Percentiles rank a stretch among this genome's conserved stretches.
These are phyloP conservation scores for Eudyptes chrysolophus DNA, from an alignment of 2,113 vertebrate species.

Conservation along the genomic window DNA sequence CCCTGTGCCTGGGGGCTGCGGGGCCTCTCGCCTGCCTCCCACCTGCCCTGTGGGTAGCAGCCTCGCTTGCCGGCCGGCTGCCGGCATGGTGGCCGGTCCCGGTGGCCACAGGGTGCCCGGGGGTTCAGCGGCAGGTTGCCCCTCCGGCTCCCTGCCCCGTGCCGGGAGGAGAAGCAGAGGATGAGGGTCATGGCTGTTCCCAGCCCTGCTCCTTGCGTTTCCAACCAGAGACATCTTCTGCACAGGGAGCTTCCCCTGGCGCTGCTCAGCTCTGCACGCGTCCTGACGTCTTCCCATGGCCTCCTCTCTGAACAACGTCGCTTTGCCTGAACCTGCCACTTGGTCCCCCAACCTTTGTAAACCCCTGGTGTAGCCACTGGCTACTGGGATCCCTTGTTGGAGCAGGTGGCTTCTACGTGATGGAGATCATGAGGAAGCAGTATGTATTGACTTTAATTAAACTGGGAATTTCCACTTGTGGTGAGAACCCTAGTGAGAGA, in stretches of 20 bases:
- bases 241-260: not conserved
- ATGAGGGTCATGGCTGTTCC: not conserved
- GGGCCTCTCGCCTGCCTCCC: not conserved
- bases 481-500: not conserved
- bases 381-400: not conserved
- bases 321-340: not conserved
- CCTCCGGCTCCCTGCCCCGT: fast-evolving
- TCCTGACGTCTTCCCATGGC: not conserved
- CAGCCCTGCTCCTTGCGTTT: not conserved
- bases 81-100: fast-evolving
- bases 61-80: not conserved
- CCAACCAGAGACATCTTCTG: not conserved
- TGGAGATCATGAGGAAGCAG: not conserved
- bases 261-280: not conserved
- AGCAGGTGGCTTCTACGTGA: not conserved
- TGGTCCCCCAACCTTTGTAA: not conserved
- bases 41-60: not conserved
- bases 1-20: not conserved
- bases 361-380: not conserved
- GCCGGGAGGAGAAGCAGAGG: not conserved
- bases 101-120: not conserved
- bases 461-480: conserved; percentile 46
- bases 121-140: not conserved
- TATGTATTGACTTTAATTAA: conserved; percentile 29
- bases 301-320: not conserved